phyloP scores from a whole-genome alignment of 1,140 invertebrate genomes.

The Drosophila setifemur region DNA sequence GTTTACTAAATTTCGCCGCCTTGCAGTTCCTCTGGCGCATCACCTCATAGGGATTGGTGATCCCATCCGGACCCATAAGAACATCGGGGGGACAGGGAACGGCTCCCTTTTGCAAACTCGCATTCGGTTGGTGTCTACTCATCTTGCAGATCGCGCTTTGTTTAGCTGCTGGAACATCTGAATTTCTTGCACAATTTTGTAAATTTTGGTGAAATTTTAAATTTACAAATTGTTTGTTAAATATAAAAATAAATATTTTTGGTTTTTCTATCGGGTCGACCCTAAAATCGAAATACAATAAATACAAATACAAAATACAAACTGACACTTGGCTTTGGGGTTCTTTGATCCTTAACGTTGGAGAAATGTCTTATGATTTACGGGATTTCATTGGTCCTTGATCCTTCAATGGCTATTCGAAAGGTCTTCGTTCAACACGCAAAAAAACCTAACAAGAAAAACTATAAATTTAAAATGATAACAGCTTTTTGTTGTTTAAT shows the following conservation, averaged over 20 bases:
- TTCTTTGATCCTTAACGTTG: background rate
- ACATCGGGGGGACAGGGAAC: too few relatives aligned
- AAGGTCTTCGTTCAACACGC: too few relatives aligned
- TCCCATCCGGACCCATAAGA: too few relatives aligned
- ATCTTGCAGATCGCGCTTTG: background rate
- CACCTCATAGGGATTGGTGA: background rate
- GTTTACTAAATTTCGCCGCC: background rate
- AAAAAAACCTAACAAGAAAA: too few relatives aligned
- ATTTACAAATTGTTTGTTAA: too few relatives aligned
- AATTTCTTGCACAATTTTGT: background rate
- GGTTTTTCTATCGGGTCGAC: background rate
- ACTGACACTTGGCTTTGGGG: background rate
- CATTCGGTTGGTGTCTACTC: background rate
- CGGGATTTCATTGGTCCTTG: too few relatives aligned
- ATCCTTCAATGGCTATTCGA: too few relatives aligned
- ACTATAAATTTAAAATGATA: too few relatives aligned
- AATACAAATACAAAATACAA: background rate
- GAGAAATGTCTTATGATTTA: background rate
- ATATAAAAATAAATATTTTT: background rate
- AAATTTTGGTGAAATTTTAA: too few relatives aligned
- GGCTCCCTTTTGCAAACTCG: too few relatives aligned
- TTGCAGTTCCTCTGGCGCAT: conserved; percentile 51
- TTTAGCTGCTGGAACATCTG: background rate
- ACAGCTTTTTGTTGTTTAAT: too few relatives aligned
- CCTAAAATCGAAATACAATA: background rate